Evolutionary conservation across 2,113 vertebrate genomes (phyloP).

Genomic region (Atherinomorus stipes): DNA sequence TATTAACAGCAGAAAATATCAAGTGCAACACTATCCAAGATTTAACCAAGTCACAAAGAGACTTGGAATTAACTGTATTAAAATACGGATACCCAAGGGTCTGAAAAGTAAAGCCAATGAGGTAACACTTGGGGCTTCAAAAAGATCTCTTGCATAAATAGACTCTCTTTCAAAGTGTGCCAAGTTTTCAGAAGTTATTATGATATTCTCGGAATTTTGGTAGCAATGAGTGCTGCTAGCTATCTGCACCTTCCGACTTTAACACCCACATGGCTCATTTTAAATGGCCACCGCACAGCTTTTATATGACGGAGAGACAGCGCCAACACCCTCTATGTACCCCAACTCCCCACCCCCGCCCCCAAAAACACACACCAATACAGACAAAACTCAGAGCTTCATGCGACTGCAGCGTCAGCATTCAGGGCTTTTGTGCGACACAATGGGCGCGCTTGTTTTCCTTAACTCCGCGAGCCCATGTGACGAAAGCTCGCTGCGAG

Average conservation of each 20-base stretch:
- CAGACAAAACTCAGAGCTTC: conserved; percentile 59
- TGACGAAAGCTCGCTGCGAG: conserved; percentile 79
- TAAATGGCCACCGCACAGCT: conserved; percentile 56
- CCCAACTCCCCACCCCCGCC: too few species aligned
- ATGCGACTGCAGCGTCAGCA: conserved; percentile 84
- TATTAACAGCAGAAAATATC: not conserved
- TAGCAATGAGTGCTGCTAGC: too few species aligned
- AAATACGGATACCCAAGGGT: not conserved
- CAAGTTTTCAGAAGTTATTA: too few species aligned
- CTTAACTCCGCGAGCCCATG: conserved; percentile 82
- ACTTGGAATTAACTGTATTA: not conserved
- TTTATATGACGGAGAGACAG: conserved; percentile 67
- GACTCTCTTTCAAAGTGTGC: too few species aligned
- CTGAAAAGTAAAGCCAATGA: not conserved
- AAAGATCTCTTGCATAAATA: not conserved
- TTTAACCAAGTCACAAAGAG: not conserved
- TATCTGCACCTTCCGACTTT: conserved; percentile 1
- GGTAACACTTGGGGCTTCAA: not conserved
- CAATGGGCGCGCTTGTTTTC: conserved; percentile 86
- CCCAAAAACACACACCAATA: conserved; percentile 26
- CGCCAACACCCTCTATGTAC: conserved; percentile 28
- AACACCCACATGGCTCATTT: conserved; percentile 44
- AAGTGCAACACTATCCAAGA: not conserved
- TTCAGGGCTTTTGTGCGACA: conserved; percentile 81
- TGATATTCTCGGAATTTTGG: too few species aligned